Conservation (phyloP, 2,113 vertebrate genomes). For the Ctenomys sociabilis region DNA sequence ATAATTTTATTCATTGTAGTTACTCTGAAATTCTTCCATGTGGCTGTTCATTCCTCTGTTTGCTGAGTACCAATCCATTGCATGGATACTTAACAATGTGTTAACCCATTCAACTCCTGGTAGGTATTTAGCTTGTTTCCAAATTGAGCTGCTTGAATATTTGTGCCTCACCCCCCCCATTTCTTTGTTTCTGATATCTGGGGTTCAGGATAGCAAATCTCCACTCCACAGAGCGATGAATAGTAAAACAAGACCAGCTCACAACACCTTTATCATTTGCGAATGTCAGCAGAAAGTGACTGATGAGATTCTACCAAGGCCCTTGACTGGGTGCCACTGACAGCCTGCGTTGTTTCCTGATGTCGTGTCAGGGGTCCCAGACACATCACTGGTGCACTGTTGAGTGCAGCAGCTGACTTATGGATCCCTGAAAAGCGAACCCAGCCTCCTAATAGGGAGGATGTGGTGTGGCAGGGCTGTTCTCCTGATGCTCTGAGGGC, state of each 20-base stretch:
- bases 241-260: constrained; percentile 8
- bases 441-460: background rate
- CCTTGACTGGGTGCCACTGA: background rate
- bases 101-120: background rate
- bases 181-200: constrained; percentile 33
- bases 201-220: background rate
- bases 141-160: background rate
- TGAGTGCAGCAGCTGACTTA: constrained; percentile 31
- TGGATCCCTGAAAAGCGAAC: constrained; percentile 38
- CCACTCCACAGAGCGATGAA: background rate
- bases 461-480: background rate
- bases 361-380: constrained; percentile 28
- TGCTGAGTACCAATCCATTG: background rate
- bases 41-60: background rate
- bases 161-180: rapidly evolving
- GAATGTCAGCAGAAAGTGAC: background rate
- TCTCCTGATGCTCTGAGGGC: background rate
- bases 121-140: background rate
- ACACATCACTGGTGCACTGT: background rate
- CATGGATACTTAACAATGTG: background rate
- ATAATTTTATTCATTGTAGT: background rate
- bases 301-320: background rate
- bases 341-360: constrained; percentile 52
- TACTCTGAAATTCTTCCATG: constrained; percentile 30
- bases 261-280: background rate